A percentile compares a stretch with the other conserved stretches of the same genome.
phyloP scores from a whole-genome alignment of 2,888 invertebrate species.

The Sympetrum striolatum region DNA sequence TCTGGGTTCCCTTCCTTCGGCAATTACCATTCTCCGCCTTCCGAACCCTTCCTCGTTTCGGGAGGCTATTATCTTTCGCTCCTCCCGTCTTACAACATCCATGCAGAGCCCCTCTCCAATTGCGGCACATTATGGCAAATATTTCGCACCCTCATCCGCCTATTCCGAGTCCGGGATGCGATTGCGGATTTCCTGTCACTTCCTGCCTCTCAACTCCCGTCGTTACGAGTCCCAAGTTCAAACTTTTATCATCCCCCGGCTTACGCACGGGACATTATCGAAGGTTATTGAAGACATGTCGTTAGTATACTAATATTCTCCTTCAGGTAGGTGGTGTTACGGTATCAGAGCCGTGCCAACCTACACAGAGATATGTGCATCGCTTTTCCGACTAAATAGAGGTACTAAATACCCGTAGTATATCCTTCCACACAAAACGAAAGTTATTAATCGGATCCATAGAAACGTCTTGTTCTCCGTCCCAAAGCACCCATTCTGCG shows the following conservation, averaged over 20 bases:
- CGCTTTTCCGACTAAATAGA: too few species aligned
- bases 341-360: too few species aligned
- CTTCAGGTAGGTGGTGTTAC: too few species aligned
- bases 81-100: neutral
- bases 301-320: too few species aligned
- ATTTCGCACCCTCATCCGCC: neutral
- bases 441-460: too few species aligned
- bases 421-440: too few species aligned
- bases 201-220: neutral
- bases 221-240: neutral
- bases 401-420: too few species aligned
- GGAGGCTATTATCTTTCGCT: neutral
- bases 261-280: neutral
- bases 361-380: too few species aligned
- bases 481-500: too few species aligned
- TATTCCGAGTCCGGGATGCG: neutral
- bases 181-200: neutral
- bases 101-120: neutral
- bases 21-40: neutral
- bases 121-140: neutral
- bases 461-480: too few species aligned
- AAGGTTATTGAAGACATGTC: too few species aligned
- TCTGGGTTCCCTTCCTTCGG: neutral
- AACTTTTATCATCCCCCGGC: neutral
- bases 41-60: neutral